Evolutionary conservation across 2,113 vertebrate genomes (phyloP), one percentile per base, ranked within the genome.

Genomic region (Platysteira castanea): DNA sequence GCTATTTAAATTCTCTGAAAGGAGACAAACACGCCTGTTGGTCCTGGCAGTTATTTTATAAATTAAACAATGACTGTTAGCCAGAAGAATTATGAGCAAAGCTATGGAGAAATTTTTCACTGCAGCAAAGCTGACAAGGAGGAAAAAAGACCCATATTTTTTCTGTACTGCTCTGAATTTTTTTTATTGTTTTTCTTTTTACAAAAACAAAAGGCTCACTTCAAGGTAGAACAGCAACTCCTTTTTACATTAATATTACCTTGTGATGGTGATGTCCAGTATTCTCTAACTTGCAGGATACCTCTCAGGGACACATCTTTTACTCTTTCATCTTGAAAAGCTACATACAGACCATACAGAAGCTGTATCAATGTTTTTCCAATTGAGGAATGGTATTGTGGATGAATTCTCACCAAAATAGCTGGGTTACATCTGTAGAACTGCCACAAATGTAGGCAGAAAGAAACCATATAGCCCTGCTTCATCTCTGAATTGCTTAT

Each of bases 51-150:
- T 47, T 85, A 22, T 85, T 85, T 85, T 61, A 57, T 73, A 82
- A 74, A 90, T 90, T 31, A 90, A 95, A 33, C 57, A 30, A 27
- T 44, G 93, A 61, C 84, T 81, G 35, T 70, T 78, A 71, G 60
- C 76, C 89, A 91, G 74, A 41, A 93, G 57, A 95, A 73, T 73
- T 75, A 22, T 37, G 49, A 87, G 80, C 46, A 89, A 68, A 82
- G 50, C 35, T 35, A 11, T 11, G 27, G 63, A 71, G 79, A 88
- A 87, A 67, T 70, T 93, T 87, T 92, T 93, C 84, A 91, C 53
- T 85, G 94, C 77, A 84, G 65, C 53, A 91, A 84, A 95, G n/a
- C 69, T 94, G 87, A 64, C 64, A 69, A 46, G 30, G 33, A 59
- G 31, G 33, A 27, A 89, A 84, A 75, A 61, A 2, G 5, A 60